These are phyloP conservation scores for Orestias chungarensis DNA, from an alignment of 2,797 vertebrate species.

Conservation along the genomic window DNA sequence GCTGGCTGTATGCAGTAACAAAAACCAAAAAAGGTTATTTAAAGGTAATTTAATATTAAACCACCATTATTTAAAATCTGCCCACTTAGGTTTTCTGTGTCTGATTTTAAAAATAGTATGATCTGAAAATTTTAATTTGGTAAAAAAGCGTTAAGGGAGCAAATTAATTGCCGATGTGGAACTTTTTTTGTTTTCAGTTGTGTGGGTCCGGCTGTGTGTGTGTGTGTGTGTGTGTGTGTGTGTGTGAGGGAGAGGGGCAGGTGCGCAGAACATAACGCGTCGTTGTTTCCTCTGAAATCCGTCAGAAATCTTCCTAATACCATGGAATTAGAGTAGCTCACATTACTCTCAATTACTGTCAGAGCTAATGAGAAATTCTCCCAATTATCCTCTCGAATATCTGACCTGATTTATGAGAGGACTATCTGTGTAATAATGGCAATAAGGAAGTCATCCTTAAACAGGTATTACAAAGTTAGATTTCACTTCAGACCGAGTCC, in stretches of 20 bases:
- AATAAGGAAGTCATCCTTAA: constrained; percentile 20
- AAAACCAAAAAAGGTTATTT: not conserved
- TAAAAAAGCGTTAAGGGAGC: not conserved
- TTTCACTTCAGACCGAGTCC: constrained; percentile 22
- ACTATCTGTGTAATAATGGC: constrained; percentile 1
- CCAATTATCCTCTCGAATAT: constrained; percentile 52
- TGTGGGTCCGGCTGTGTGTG: constrained; percentile 69
- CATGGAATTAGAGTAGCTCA: constrained; percentile 63
- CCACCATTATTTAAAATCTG: too few relatives aligned
- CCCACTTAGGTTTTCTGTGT: not conserved
- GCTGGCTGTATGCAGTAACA: not conserved
- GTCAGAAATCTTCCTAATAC: constrained; percentile 67
- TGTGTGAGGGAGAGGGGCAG: constrained; percentile 59
- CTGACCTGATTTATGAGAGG: constrained; percentile 16
- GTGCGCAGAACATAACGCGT: constrained; percentile 62
- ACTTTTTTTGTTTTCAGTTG: constrained; percentile 11
- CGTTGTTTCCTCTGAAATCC: constrained; percentile 66
- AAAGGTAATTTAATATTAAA: not conserved
- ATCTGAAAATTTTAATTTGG: not conserved
- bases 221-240: constrained; percentile 40
- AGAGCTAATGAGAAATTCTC: constrained; percentile 38
- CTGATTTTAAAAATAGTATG: not conserved
- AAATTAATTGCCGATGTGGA: too few relatives aligned
- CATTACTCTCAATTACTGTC: constrained; percentile 74
- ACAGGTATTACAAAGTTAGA: constrained; percentile 27